Base-by-base conservation (phyloP, 92 coral and sea anemone genomes). In the Parazoanthus swiftii region DNA sequence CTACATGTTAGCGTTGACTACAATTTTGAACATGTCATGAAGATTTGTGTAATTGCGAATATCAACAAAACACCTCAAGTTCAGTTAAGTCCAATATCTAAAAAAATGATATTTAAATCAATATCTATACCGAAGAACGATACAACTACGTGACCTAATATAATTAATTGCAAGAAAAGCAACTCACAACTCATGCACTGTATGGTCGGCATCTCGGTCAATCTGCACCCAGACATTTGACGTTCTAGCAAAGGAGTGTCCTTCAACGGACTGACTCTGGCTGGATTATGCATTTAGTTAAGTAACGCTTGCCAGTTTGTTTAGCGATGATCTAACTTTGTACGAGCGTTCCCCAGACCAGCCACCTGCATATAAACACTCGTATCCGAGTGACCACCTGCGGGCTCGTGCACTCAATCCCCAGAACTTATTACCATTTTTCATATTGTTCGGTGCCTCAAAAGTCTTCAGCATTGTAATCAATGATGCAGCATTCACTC, bases 341-440 rank as follows among this genome's bases (percentile, higher is more conserved):
- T 58, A 15, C 79, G 78, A 84, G 58, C 79, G 79, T 71, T 84
- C 51, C n/a, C 87, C 68, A 26, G 51, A 39, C n/a, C 67, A 1
- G 87, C 77, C 87, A 84, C 87, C 87, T 70, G 87, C 87, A 84
- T 26, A 65, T 72, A 84, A 84, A 84, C 87, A 84, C 66, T 26
- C 35, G 82, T 79, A 73, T 6, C 79, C 25, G 59, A 25, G 44
- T 6, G 39, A 44, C 79, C 87, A 84, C 67, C 79, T 83, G 86
- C n/a, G 25, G 0, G 77, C 51, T 42, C 25, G 38, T 48, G 29
- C 26, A 58, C 79, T 46, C 87, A 65, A 71, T 46, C 36, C 77
- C 37, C 23, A 18, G 39, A 23, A 39, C 16, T 68, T 2, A 68
- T 42, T 67, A 42, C 29, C 39, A 23, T 43, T 58, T 43, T 71